Evolutionary conservation across 1,140 invertebrate species (phyloP).

Genomic region (Drosophila orena): DNA sequence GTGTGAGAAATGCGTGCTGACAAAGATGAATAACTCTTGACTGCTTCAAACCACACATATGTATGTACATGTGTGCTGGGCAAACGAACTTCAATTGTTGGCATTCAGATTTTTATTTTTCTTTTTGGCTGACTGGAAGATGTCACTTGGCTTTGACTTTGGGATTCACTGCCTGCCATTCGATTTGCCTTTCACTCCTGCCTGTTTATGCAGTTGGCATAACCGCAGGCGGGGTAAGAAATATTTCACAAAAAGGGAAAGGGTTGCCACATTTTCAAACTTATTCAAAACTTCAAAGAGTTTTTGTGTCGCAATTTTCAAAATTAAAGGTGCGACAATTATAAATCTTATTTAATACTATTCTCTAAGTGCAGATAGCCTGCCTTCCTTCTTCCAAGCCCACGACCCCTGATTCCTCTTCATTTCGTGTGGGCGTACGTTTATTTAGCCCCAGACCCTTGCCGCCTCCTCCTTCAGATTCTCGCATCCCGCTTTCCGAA

Average conservation of each 20-base stretch:
- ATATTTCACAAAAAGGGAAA: too few species aligned
- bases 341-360: background rate
- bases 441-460: constrained; percentile 28
- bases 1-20: constrained; percentile 75
- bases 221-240: background rate
- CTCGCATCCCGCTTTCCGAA: background rate
- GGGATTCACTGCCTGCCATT: constrained; percentile 18
- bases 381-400: background rate
- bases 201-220: constrained; percentile 21
- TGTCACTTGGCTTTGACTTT: constrained; percentile 38
- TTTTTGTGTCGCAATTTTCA: too few species aligned
- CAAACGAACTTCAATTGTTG: constrained; percentile 51
- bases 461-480: constrained; percentile 4
- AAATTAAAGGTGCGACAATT: background rate
- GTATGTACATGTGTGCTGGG: constrained; percentile 26
- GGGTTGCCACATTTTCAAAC: background rate
- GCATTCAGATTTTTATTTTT: constrained; percentile 6
- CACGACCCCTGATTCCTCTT: constrained; percentile 17
- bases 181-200: constrained; percentile 54
- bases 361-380: constrained; percentile 11
- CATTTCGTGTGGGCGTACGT: constrained; percentile 65
- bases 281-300: constrained; percentile 35
- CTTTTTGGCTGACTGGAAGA: constrained; percentile 10
- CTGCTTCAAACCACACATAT: background rate
- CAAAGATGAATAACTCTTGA: constrained; percentile 66